A percentile compares a stretch with the other conserved stretches of the same genome.
These are phyloP conservation scores for Meiosimyza platycephala DNA, from an alignment of 2,888 invertebrate species.

Conservation along the genomic window DNA sequence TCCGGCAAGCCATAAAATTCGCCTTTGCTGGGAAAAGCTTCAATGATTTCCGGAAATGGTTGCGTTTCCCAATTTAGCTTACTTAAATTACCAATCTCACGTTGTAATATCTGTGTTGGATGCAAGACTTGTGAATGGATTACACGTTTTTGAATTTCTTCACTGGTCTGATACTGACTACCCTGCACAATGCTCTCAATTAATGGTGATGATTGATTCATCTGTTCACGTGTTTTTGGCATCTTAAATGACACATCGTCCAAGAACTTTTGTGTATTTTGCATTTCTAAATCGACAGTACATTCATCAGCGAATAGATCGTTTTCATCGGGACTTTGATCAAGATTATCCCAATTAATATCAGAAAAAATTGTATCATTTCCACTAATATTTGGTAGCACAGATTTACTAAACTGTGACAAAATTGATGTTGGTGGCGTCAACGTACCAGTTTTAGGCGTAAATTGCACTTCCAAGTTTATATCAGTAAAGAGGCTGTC, in stretches of 20 bases:
- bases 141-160: constrained; percentile 52
- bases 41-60: constrained; percentile 51
- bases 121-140: constrained; percentile 34
- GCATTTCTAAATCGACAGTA: constrained; percentile 46
- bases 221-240: constrained; percentile 43
- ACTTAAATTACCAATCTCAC: constrained; percentile 50
- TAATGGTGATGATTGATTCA: neutral
- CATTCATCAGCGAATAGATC: constrained; percentile 49
- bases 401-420: constrained; percentile 25
- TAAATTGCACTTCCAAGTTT: constrained; percentile 37
- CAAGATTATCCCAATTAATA: constrained; percentile 50
- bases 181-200: constrained; percentile 50
- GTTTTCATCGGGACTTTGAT: constrained; percentile 42
- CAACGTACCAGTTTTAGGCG: neutral
- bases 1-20: constrained; percentile 85
- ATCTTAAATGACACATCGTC: constrained; percentile 57
- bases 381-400: constrained; percentile 19
- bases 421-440: constrained; percentile 26
- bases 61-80: constrained; percentile 61
- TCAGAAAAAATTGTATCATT: constrained; percentile 52
- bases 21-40: constrained; percentile 62
- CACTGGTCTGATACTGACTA: constrained; percentile 60
- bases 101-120: constrained; percentile 21
- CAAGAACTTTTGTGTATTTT: constrained; percentile 64
- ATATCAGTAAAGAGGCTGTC: constrained; percentile 57